A percentile compares a stretch with the other conserved stretches of the same genome.
These are phyloP conservation scores for Geotrupes spiniger DNA, from an alignment of 2,888 invertebrate genomes.

Conservation along the genomic window DNA sequence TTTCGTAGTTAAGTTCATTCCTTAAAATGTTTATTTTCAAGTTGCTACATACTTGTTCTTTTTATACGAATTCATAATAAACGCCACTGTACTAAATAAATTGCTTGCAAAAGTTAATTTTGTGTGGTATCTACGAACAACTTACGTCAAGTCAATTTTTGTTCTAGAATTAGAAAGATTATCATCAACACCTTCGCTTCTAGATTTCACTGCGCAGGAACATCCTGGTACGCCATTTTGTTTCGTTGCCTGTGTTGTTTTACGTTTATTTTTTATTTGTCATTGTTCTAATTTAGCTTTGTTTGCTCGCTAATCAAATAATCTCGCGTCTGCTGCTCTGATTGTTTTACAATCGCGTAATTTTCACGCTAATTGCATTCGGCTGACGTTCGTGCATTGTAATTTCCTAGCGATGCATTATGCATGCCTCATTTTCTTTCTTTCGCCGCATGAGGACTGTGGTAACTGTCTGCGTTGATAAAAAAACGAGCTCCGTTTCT, in stretches of 20 bases:
- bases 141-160: constrained; percentile 20
- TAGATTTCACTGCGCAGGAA: constrained; percentile 53
- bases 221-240: constrained; percentile 49
- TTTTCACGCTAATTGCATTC: constrained; percentile 7
- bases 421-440: background rate
- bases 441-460: background rate
- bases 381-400: background rate
- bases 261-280: constrained; percentile 13
- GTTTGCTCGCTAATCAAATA: constrained; percentile 20
- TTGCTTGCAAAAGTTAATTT: too few relatives aligned
- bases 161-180: constrained; percentile 35
- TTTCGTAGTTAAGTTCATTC: too few relatives aligned
- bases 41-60: too few relatives aligned
- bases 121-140: too few relatives aligned
- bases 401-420: background rate
- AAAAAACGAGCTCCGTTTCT: too few relatives aligned
- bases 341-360: constrained; percentile 19
- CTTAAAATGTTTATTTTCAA: too few relatives aligned
- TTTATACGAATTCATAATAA: too few relatives aligned
- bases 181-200: constrained; percentile 44
- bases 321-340: constrained; percentile 12
- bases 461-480: too few relatives aligned
- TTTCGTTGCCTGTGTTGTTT: constrained; percentile 16
- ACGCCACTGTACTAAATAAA: too few relatives aligned
- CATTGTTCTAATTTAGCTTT: constrained; percentile 21